phyloP scores from a whole-genome alignment of 1,140 invertebrate genomes.

The Adoxophyes honmai region DNA sequence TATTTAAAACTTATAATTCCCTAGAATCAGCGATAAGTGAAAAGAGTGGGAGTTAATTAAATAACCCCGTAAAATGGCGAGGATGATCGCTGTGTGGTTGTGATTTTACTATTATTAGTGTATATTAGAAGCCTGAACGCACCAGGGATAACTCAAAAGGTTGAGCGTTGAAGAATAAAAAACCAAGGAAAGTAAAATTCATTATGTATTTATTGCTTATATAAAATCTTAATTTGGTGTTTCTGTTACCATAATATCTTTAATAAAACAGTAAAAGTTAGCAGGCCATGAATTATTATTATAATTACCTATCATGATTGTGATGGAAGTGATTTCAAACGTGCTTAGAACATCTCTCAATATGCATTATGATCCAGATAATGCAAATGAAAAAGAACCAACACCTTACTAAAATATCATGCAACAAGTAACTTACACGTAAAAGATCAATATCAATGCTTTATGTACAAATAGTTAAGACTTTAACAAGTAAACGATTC shows the following conservation, averaged over 20 bases:
- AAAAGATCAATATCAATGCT: constrained; percentile 45
- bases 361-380: constrained; percentile 65
- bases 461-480: constrained; percentile 65
- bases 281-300: neutral
- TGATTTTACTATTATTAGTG: too few relatives aligned
- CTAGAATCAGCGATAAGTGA: too few relatives aligned
- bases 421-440: constrained; percentile 45
- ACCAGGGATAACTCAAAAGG: too few relatives aligned
- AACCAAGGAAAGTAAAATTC: constrained; percentile 25
- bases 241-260: constrained; percentile 5
- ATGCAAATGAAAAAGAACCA: constrained; percentile 58
- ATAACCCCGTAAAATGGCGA: too few relatives aligned
- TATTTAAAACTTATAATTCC: too few relatives aligned
- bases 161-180: neutral
- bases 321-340: constrained; percentile 48
- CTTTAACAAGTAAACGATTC: constrained; percentile 49
- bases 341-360: constrained; percentile 54
- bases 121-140: too few relatives aligned
- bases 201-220: constrained; percentile 40
- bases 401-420: constrained; percentile 53
- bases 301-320: constrained; percentile 46
- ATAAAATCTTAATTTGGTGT: constrained; percentile 42
- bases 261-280: constrained; percentile 14
- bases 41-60: too few relatives aligned
- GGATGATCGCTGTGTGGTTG: too few relatives aligned